These are phyloP conservation scores for Rhynchomys soricoides DNA, from an alignment of 2,113 vertebrate genomes.

Conservation along the genomic window DNA sequence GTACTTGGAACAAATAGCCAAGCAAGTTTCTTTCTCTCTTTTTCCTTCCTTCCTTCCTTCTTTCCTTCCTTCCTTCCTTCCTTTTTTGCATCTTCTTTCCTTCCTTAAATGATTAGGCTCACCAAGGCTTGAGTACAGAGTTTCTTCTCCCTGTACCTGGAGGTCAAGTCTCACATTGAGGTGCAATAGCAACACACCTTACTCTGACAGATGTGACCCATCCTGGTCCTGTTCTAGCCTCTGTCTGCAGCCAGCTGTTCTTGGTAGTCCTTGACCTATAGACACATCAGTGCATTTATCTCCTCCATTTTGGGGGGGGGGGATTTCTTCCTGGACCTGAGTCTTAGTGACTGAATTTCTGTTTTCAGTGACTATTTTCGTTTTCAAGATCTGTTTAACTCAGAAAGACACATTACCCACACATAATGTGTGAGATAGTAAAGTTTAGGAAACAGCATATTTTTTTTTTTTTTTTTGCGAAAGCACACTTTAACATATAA, in stretches of 20 bases:
- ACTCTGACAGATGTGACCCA: background rate
- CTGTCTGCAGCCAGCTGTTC: too few species aligned
- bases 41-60: background rate
- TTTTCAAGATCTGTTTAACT: accelerated
- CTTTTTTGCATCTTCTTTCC: background rate
- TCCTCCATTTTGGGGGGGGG: too few species aligned
- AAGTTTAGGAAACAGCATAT: accelerated
- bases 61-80: background rate
- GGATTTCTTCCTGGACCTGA: background rate
- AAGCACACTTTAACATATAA: background rate
- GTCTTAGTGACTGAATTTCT: background rate
- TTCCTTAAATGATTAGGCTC: background rate
- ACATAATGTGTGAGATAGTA: accelerated
- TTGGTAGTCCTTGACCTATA: background rate
- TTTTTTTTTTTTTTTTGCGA: background rate
- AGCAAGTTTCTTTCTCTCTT: background rate
- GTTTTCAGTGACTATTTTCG: background rate
- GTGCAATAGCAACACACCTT: background rate
- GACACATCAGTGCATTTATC: background rate
- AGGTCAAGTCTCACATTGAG: background rate
- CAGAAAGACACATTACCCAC: background rate
- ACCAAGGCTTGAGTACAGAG: background rate
- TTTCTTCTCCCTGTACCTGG: background rate
- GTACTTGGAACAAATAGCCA: background rate
- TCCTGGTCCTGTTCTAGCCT: background rate